These are phyloP conservation scores for Rhyacophila evoluta DNA, from an alignment of 2,888 invertebrate genomes.

Conservation along the genomic window DNA sequence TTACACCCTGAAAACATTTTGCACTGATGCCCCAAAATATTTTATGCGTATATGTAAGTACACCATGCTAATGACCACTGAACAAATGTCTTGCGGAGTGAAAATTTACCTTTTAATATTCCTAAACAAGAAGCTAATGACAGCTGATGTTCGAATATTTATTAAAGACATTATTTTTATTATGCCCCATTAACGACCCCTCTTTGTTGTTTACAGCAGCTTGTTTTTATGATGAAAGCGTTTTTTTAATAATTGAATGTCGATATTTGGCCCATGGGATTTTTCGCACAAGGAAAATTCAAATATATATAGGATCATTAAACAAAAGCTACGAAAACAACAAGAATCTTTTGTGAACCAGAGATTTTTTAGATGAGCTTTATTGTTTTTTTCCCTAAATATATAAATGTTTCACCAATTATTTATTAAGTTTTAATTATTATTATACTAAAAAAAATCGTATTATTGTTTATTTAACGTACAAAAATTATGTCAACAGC, in stretches of 20 bases:
- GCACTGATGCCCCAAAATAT: constrained; percentile 24
- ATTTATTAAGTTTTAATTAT: too few species aligned
- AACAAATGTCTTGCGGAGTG: constrained; percentile 24
- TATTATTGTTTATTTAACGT: too few species aligned
- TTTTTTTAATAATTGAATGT: constrained; percentile 17
- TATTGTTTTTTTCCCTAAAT: too few species aligned
- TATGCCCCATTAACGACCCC: constrained; percentile 3
- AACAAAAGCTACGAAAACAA: neutral
- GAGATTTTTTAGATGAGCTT: neutral
- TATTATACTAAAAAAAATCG: too few species aligned
- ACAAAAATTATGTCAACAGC: too few species aligned
- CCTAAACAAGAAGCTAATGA: constrained; percentile 12
- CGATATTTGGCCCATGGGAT: constrained; percentile 17
- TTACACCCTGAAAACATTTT: constrained; percentile 19
- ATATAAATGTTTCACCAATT: too few species aligned
- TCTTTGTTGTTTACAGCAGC: constrained; percentile 24
- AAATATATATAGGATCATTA: constrained; percentile 14
- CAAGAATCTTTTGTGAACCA: neutral
- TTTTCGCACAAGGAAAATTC: neutral
- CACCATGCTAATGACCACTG: constrained; percentile 19
- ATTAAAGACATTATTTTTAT: constrained; percentile 24
- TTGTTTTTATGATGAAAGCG: constrained; percentile 24
- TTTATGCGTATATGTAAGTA: constrained; percentile 22
- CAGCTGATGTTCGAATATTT: constrained; percentile 22
- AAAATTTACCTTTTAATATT: constrained; percentile 24